A percentile compares a stretch with the other conserved stretches of the same genome.
These are phyloP conservation scores for Brachymystax lenok DNA, from an alignment of 2,797 vertebrate genomes.

Conservation along the genomic window DNA sequence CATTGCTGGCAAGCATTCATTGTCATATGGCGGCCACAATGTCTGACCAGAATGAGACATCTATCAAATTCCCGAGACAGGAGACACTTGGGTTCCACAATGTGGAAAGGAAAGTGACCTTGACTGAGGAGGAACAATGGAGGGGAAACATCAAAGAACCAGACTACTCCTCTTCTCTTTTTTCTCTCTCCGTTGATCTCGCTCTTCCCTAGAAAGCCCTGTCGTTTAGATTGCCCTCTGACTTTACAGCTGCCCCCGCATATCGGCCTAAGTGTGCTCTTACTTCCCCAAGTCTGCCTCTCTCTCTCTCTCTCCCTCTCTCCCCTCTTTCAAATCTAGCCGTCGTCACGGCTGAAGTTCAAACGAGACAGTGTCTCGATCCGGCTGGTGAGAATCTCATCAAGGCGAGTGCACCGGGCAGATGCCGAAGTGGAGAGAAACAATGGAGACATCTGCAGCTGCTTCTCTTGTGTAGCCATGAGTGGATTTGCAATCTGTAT, in stretches of 20 bases:
- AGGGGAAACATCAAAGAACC: conserved; percentile 54
- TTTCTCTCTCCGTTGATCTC: background rate
- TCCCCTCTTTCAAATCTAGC: background rate
- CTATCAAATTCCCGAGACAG: conserved; percentile 52
- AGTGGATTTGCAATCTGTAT: conserved; percentile 53
- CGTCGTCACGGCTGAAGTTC: conserved; percentile 36
- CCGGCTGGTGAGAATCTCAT: conserved; percentile 46
- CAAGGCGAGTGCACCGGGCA: conserved; percentile 32
- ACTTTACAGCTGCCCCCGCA: background rate
- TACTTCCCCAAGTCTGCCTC: conserved; percentile 18
- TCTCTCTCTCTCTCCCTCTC: background rate
- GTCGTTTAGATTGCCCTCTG: background rate
- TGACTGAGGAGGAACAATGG: conserved; percentile 42
- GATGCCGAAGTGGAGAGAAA: conserved; percentile 26
- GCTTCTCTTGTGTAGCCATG: conserved; percentile 41
- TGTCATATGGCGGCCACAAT: conserved; percentile 43
- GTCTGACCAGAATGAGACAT: conserved; percentile 45
- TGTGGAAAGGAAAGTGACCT: conserved; percentile 66
- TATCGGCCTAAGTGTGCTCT: background rate
- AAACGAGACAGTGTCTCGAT: conserved; percentile 20
- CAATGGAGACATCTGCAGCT: conserved; percentile 47
- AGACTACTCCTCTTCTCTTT: conserved; percentile 22
- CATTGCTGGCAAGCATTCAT: conserved; percentile 36
- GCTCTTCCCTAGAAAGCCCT: background rate
- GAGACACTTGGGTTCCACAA: conserved; percentile 45